Conservation (phyloP, 2,888 invertebrate species). For the Candidula unifasciata region DNA sequence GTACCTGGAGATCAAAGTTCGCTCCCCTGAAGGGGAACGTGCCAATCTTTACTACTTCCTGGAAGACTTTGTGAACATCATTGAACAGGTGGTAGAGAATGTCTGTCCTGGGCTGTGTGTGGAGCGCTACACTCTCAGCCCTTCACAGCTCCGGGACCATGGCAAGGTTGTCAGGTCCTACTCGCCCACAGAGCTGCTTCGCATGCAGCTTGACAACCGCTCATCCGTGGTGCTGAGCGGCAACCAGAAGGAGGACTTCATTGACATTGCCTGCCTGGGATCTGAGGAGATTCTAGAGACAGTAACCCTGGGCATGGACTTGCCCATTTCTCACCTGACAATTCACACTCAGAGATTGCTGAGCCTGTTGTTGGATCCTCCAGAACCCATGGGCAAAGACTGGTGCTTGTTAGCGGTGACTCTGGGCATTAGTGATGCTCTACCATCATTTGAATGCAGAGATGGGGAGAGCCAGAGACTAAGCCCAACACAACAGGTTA, state of each 20-base stretch:
- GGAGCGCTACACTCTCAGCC: conserved; percentile 84
- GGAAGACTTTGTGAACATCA: conserved; percentile 83
- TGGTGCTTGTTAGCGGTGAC: conserved; percentile 81
- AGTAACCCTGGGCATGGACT: conserved; percentile 81
- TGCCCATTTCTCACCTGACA: conserved; percentile 82
- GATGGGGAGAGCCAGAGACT: conserved; percentile 60
- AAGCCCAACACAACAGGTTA: conserved; percentile 53
- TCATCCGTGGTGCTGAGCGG: conserved; percentile 77
- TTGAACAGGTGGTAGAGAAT: conserved; percentile 82
- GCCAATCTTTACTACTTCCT: conserved; percentile 82
- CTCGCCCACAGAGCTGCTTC: conserved; percentile 76
- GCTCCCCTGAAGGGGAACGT: conserved; percentile 81
- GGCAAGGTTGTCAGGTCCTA: conserved; percentile 68
- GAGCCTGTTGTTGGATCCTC: conserved; percentile 79
- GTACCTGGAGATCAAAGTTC: conserved; percentile 83
- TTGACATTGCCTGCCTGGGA: conserved; percentile 82
- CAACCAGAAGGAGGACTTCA: conserved; percentile 80
- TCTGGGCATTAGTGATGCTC: conserved; percentile 80
- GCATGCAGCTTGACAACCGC: conserved; percentile 77
- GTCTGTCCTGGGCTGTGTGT: conserved; percentile 84
- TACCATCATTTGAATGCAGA: conserved; percentile 79
- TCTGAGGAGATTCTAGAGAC: conserved; percentile 78
- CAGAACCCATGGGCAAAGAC: conserved; percentile 81
- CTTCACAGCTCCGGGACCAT: conserved; percentile 72
- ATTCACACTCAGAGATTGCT: conserved; percentile 81